These are phyloP conservation scores for Tragelaphus strepsiceros DNA, from an alignment of 2,113 vertebrate species.

Conservation along the genomic window DNA sequence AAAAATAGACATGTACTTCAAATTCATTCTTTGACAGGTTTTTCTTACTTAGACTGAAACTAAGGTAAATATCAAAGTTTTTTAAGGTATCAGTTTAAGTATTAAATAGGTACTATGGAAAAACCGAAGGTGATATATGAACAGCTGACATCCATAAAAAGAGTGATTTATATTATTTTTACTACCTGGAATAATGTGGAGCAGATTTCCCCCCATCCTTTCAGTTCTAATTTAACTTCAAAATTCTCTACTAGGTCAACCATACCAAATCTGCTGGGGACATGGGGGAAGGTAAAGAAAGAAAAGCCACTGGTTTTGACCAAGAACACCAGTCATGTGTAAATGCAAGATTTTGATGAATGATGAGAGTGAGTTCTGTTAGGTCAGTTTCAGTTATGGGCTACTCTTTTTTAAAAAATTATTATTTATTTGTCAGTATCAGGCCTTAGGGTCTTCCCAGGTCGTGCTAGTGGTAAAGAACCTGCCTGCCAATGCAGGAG, in stretches of 20 bases:
- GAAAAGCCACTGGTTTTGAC: not conserved
- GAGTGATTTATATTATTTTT: not conserved
- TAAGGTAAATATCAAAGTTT: not conserved
- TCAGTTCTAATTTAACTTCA: not conserved
- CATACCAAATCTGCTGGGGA: not conserved
- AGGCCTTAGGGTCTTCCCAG: not conserved
- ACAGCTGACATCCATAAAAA: not conserved
- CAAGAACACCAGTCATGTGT: not conserved
- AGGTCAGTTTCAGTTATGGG: not conserved
- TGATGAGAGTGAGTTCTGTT: not conserved
- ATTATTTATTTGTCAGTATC: not conserved
- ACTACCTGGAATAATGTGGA: not conserved
- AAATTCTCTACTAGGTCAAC: not conserved
- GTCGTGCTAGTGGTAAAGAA: not conserved
- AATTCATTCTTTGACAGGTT: not conserved
- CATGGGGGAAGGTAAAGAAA: not conserved
- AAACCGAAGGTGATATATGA: not conserved
- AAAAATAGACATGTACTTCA: not conserved
- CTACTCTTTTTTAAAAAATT: fast-evolving
- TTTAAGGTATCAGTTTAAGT: not conserved
- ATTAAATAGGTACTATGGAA: not conserved
- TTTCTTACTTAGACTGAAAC: not conserved
- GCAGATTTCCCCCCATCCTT: not conserved
- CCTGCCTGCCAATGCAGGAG: not conserved
- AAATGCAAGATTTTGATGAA: not conserved